Conservation (phyloP, 2,113 vertebrate genomes). For the Sceloporus tristichus region DNA sequence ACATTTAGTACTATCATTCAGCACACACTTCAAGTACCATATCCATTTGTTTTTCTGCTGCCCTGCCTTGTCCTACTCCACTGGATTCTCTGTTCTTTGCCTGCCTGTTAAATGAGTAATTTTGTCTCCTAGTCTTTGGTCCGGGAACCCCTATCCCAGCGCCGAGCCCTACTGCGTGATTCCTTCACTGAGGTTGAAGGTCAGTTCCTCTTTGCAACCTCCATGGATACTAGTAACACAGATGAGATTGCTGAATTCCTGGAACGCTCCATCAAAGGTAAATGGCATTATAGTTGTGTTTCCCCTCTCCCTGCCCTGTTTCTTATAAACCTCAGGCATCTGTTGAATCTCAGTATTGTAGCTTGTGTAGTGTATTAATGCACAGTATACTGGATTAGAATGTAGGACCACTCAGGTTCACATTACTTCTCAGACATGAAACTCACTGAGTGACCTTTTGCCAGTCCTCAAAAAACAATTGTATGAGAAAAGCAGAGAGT, state of each 20-base stretch:
- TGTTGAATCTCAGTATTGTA: background rate
- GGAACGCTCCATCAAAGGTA: conserved; percentile 91
- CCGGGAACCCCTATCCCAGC: conserved; percentile 82
- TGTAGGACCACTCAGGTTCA: background rate
- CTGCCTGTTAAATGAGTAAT: background rate
- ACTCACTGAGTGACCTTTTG: background rate
- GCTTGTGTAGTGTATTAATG: background rate
- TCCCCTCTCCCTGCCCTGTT: background rate
- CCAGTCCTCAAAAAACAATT: background rate
- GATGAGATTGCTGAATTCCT: conserved; percentile 91
- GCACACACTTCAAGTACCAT: background rate
- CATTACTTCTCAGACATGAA: background rate
- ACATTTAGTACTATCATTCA: background rate
- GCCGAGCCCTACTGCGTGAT: conserved; percentile 84
- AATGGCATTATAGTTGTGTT: conserved; percentile 13
- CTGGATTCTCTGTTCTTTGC: background rate
- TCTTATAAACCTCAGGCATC: background rate
- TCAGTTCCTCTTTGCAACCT: conserved; percentile 89
- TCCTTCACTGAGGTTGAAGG: conserved; percentile 88
- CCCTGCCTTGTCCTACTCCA: background rate
- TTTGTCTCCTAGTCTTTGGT: conserved; percentile 82
- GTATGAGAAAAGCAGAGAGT: background rate
- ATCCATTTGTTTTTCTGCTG: background rate
- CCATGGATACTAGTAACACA: conserved; percentile 82
- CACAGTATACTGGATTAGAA: background rate